Evolutionary conservation across 1,140 invertebrate species (phyloP), one percentile per base, ranked within the genome.

Genomic region (Drosophila nigromelanica): DNA sequence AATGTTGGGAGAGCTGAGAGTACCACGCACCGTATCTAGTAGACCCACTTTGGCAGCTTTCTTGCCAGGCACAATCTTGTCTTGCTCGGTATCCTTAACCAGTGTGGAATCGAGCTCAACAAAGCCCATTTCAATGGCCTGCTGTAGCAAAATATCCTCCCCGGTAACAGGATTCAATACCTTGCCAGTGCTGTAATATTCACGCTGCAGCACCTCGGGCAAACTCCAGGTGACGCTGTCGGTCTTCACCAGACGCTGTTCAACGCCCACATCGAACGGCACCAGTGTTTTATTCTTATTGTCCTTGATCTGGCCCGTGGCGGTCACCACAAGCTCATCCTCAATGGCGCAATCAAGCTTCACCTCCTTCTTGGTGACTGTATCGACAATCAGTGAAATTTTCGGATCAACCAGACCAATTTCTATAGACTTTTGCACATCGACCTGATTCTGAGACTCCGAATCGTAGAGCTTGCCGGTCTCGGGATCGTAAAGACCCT

Each of bases 81-180:
- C 94, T 30, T 94, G 94, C 67, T 94, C 94, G 47, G 96, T 95
- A 86, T 97, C 95, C 92, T 95, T 96, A 15, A 97, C 94, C 90
- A 94, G 93, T 2, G 96, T 94, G 30, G 94, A 93, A 40, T 93
- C 93, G 3, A 94, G 93, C 91, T 97, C 95, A 24, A 98, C 93
- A 55, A 96, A 94, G 69, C 95, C 95, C 70, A 92, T 93, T 55
- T 95, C 92, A 14, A 97, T 94, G 18, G 96, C 96, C 91, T 97
- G 92, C 52, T 94, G 93, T 1, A 98, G 78, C 1, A 95, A 95
- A 12, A 97, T 92, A 69, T 95, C 93, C 62, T 96, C 94, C 4
- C 97, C 97, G 45, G 95, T 95, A 74, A 94, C 94, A 1, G 97
- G 96, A 93, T 98, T 95, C 5, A 97, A 92, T 66, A 98, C 95